phyloP scores from a whole-genome alignment of 2,113 vertebrate genomes.

The Gasterosteus aculeatus region DNA sequence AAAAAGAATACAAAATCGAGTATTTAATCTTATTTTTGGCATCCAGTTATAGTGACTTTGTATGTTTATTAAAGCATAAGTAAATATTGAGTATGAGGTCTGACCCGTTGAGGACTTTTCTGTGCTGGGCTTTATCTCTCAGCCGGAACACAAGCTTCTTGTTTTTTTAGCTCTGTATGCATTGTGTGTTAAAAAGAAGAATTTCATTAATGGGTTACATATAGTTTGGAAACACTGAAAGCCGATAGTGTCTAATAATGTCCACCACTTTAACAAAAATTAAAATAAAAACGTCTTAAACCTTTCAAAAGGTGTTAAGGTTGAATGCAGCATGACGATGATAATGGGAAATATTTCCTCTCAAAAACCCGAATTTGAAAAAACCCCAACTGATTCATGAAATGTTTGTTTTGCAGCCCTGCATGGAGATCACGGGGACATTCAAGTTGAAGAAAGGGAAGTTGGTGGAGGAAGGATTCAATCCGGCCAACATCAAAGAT shows the following conservation, averaged over 20 bases:
- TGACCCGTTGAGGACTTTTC: not conserved
- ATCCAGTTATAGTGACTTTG: not conserved
- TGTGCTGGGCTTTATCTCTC: not conserved
- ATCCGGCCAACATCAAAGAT: slow-evolving; percentile 78
- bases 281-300: too few species aligned
- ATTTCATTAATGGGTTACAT: too few species aligned
- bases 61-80: not conserved
- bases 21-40: not conserved
- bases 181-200: too few species aligned
- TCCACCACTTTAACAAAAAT: not conserved
- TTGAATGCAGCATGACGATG: not conserved
- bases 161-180: too few species aligned
- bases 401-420: slow-evolving; percentile 71
- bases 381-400: not conserved
- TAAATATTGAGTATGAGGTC: not conserved
- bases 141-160: too few species aligned
- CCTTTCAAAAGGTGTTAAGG: not conserved
- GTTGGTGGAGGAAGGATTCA: slow-evolving; percentile 88
- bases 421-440: slow-evolving; percentile 86
- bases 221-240: too few species aligned
- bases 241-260: not conserved
- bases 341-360: not conserved
- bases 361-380: not conserved
- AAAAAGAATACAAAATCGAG: not conserved
- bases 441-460: slow-evolving; percentile 89